Evolutionary conservation across 2,888 invertebrate genomes (phyloP).

Genomic region (Lithosia quadra): DNA sequence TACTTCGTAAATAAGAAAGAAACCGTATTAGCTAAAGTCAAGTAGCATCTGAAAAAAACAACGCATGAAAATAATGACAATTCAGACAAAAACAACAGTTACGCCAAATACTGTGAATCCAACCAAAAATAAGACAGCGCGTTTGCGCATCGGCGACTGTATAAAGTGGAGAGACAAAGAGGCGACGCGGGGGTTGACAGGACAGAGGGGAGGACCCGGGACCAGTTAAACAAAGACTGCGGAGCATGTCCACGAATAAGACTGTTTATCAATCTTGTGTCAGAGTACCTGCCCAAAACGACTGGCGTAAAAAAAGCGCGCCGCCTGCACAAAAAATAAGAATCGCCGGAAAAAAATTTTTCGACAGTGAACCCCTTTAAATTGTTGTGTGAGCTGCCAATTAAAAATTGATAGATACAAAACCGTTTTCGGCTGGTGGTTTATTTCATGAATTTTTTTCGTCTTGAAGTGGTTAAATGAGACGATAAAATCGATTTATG

Average conservation of each 20-base stretch:
- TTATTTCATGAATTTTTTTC: conserved; percentile 35
- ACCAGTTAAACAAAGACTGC: conserved; percentile 85
- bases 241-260: conserved; percentile 82
- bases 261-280: conserved; percentile 86
- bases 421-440: conserved; percentile 54
- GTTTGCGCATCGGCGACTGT: conserved; percentile 75
- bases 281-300: conserved; percentile 84
- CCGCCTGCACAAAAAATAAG: conserved; percentile 72
- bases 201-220: conserved; percentile 56
- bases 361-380: conserved; percentile 83
- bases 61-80: conserved; percentile 52
- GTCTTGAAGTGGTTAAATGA: conserved; percentile 8
- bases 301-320: conserved; percentile 75
- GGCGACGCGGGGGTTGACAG: conserved; percentile 61
- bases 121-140: conserved; percentile 78
- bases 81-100: conserved; percentile 59
- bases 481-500: conserved; percentile 3
- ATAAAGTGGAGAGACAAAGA: conserved; percentile 82
- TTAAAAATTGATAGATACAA: conserved; percentile 85
- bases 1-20: not conserved
- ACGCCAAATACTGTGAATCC: conserved; percentile 64
- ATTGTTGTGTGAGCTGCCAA: conserved; percentile 85
- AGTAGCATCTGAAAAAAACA: conserved; percentile 37
- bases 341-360: conserved; percentile 72
- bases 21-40: conserved; percentile 23